phyloP scores from a whole-genome alignment of 2,113 vertebrate genomes.

The Scortum barcoo region DNA sequence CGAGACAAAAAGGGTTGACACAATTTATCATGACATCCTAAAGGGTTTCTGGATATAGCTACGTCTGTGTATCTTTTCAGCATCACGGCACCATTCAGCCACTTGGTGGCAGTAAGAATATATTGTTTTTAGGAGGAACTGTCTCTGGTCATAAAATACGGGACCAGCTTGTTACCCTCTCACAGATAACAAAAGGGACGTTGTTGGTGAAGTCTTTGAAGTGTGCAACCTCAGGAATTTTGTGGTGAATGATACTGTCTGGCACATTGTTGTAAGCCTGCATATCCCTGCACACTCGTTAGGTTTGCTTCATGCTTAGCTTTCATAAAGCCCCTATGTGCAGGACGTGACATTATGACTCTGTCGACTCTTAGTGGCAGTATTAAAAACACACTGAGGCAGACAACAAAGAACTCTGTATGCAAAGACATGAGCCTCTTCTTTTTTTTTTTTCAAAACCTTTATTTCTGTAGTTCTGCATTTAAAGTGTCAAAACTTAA shows the following conservation, averaged over 20 bases:
- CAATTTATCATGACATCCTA: neutral
- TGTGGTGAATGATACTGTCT: neutral
- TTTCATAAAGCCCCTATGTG: neutral
- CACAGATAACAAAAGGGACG: neutral
- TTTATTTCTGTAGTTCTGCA: conserved; percentile 50
- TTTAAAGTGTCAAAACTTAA: conserved; percentile 34
- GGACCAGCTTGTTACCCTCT: neutral
- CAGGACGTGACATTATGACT: neutral
- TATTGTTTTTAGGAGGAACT: neutral
- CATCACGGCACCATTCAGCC: neutral
- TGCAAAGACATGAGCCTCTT: neutral
- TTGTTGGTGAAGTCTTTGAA: neutral
- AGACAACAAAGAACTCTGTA: neutral
- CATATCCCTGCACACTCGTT: too few species aligned
- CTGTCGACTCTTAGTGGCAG: neutral
- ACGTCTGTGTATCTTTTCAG: neutral
- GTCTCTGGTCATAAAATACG: neutral
- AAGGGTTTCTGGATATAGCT: neutral
- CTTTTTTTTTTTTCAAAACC: conserved; percentile 18
- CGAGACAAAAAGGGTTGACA: neutral
- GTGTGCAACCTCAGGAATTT: neutral
- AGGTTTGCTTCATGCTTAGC: neutral
- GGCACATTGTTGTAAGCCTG: neutral
- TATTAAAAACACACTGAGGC: neutral
- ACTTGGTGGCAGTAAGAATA: neutral